Base-by-base conservation (phyloP, 2,113 vertebrate species). In the Mesembrinibis cayennensis region DNA sequence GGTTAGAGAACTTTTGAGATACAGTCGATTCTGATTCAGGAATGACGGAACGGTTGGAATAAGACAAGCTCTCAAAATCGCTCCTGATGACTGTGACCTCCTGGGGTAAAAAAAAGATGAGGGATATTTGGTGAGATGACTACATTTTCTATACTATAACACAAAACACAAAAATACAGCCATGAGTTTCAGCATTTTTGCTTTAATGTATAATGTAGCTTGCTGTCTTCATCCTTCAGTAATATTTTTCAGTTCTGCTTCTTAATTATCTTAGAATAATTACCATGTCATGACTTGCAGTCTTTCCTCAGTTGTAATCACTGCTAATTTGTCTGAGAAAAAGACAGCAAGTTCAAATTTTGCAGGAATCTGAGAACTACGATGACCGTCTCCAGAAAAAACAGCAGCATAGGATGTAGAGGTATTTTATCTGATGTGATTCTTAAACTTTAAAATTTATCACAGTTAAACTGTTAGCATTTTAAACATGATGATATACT, bases 231-330 rank as follows among this genome's bases (percentile, higher is more conserved):
- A 81, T 45, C 38, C 40, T 84, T 69, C 80, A 71, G 30, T 19
- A 77, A 32, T 9, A 67, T 52, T 93, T 65, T 74, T 78, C 61
- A 87, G 8, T 79, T 87, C 76, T 87, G 7, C 34, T 89, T 78
- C 61, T 38, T 91, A 95, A 91, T 92, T 95, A 81, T 56, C 59
- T 77, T 45, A 63, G 52, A 92, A 89, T 74, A 95, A 93, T 78
- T 90, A 81, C 38, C 87, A 42, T 62, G 55, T 70, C 92, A 50
- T 6, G 44, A 38, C 34, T 87, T 76, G 27, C n/a, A 79, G 69
- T 74, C 82, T 79, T 82, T 92, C 44, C 40, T 84, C 65, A 61
- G 56, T 59, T 81, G 47, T 92, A 95, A 87, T 71, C 73, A 45
- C 52, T 71, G 52, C 27, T 87, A 91, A 95, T 95, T 92, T 91